Evolutionary conservation across 2,113 vertebrate species (phyloP), one percentile per base, ranked within the genome.

Genomic region (Tachysurus vachellii): DNA sequence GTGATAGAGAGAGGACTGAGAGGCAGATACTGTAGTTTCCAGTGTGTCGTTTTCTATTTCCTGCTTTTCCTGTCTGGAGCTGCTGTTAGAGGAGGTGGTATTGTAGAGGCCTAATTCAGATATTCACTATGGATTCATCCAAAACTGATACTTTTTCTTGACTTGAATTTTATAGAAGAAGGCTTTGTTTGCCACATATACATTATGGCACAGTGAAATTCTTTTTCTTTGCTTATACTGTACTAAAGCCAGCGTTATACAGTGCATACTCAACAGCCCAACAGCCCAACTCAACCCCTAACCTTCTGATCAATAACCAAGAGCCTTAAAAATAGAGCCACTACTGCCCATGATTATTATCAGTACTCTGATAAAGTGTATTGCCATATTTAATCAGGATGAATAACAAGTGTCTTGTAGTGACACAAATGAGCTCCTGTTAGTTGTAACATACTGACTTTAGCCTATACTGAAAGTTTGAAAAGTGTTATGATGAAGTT

Each of bases 101-200:
- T 54, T 66, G 42, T 50, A 26, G 21, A 57, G 53, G 50, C 54
- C 79, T 64, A 50, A 83, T 68, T 31, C 44, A 75, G 44, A 77
- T n/a, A 59, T 85, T 85, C 66, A 47, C 77, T 44, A 10, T 54
- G 68, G 77, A 68, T 82, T 82, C 61, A 75, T 86, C 71, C 70
- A 80, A 54, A 64, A 47, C 77, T 61, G 50, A 64, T 76, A 73
- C 31, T 19, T 59, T 85, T 64, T 57, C 84, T 50, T 76, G 88
- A 17, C 42, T 59, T 91, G n/a, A 61, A 62, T 83, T 53, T 84
- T 50, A 50, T 50, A 50, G 36, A 36, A 36, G 36, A 36, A 36
- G 36, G 36, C 36, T 36, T 36, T 36, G 36, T 36, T 36, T 36
- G 36, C 36, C 36, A 36, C 36, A 36, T 36, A 36, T 36, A 36